Conservation (phyloP, 2,113 vertebrate genomes). For the Podocnemis expansa region DNA sequence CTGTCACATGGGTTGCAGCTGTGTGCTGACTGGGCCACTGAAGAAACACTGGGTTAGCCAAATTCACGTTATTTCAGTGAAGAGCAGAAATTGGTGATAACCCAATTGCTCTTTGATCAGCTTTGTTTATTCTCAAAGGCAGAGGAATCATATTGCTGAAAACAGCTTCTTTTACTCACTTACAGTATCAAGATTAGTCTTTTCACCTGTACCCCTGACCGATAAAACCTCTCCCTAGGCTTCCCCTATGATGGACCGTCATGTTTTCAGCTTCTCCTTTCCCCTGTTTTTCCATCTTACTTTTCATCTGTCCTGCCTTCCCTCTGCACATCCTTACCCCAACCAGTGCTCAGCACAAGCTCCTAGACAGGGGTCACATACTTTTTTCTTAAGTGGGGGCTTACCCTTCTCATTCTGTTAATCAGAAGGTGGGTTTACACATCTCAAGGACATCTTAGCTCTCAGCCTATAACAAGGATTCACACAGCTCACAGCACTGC, state of each 20-base stretch:
- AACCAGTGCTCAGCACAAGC: neutral
- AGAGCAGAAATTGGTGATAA: neutral
- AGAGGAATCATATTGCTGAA: neutral
- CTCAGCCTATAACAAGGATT: neutral
- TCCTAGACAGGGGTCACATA: neutral
- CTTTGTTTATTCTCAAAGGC: neutral
- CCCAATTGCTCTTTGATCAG: neutral
- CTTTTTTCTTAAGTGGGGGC: too few relatives aligned
- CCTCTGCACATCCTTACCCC: neutral
- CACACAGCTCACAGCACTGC: neutral
- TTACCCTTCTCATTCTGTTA: neutral
- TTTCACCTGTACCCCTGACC: neutral
- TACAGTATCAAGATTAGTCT: neutral
- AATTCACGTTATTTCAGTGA: neutral
- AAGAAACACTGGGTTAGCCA: too few relatives aligned
- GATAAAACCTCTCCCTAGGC: neutral
- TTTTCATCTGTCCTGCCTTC: neutral
- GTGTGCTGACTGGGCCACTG: too few relatives aligned
- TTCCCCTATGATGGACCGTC: neutral
- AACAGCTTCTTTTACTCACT: neutral
- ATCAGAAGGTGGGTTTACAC: neutral
- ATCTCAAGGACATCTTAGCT: neutral
- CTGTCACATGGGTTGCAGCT: too few relatives aligned
- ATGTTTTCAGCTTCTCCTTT: neutral
- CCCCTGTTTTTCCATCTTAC: neutral